These are phyloP conservation scores for Poeciliopsis turrubarensis DNA, from an alignment of 2,113 vertebrate genomes.

Conservation along the genomic window DNA sequence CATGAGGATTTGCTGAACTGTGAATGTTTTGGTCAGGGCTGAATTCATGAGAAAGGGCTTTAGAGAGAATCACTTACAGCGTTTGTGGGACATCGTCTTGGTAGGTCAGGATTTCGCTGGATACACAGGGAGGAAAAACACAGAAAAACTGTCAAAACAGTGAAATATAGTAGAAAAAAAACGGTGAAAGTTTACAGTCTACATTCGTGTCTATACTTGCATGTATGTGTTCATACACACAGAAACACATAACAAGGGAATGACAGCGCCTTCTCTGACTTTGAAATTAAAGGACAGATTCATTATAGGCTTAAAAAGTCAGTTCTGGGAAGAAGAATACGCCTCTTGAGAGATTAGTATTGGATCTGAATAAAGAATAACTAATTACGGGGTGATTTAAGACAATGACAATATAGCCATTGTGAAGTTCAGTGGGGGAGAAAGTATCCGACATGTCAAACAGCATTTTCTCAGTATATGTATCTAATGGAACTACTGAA, in stretches of 20 bases:
- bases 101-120: conserved; percentile 26
- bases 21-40: conserved; percentile 58
- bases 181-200: conserved; percentile 47
- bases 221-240: conserved; percentile 41
- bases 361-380: conserved; percentile 55
- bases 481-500: background rate
- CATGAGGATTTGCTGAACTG: conserved; percentile 46
- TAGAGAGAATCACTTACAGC: conserved; percentile 28
- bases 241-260: conserved; percentile 42
- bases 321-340: conserved; percentile 37
- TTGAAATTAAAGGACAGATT: conserved; percentile 68
- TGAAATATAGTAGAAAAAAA: conserved; percentile 21
- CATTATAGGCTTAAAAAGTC: conserved; percentile 66
- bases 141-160: conserved; percentile 10
- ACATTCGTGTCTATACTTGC: conserved; percentile 67
- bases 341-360: conserved; percentile 59
- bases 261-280: conserved; percentile 41
- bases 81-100: conserved; percentile 28
- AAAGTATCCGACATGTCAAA: background rate
- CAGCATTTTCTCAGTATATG: background rate
- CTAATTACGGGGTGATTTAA: conserved; percentile 64
- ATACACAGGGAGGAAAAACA: conserved; percentile 2
- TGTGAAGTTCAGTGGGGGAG: conserved; percentile 25
- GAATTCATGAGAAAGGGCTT: conserved; percentile 51
- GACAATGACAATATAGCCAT: conserved; percentile 37